Base-by-base conservation (phyloP, 2,797 vertebrate species). In the Cynodonichthys magdalenae region DNA sequence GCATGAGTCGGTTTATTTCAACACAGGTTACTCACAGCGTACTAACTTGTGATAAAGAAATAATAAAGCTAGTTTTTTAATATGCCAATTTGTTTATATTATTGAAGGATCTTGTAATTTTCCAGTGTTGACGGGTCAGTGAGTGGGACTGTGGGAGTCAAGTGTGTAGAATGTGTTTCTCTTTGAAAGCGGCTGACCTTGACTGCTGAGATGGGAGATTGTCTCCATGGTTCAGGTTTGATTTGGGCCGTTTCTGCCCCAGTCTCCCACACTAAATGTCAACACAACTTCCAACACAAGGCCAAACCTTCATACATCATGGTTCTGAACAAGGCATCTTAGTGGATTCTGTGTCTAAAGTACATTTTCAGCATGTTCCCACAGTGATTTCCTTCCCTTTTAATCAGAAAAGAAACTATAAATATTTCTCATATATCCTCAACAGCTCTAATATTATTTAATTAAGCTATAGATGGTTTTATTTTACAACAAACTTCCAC, bases 401-500 rank as follows among this genome's bases (percentile, higher is more conserved):
- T 39, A 55, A 53, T 79, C 62, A 67, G 59, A 71, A 65, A 74
- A 59, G 61, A 82, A 47, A 66, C 61, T 5, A 54, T 1, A 34
- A 63, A 83, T 66, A 71, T 6, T 54, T 66, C 82, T 90, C 84
- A 66, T 59, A 70, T 89, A 56, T 89, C 85, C 55, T 61, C 74
- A 67, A 69, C 44, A 69, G 45, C 51, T 77, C 81, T 70, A 69
- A 79, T 68, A 74, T 79, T 61, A 47, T 52, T 44, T 48, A 34
- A 56, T 61, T 62, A 55, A 63, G 77, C 58, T 64, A 60, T 75
- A 73, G 67, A 46, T 57, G 74, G 82, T 89, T 61, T 88, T 80
- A 14, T 63, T 83, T 90, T 90, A 53, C 66, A 53, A 59, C 81
- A 75, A 79, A 86, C 86, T 84, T 88, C 80, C 86, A 86, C 52